phyloP scores from a whole-genome alignment of 2,113 vertebrate genomes.

The Pangasianodon hypophthalmus region DNA sequence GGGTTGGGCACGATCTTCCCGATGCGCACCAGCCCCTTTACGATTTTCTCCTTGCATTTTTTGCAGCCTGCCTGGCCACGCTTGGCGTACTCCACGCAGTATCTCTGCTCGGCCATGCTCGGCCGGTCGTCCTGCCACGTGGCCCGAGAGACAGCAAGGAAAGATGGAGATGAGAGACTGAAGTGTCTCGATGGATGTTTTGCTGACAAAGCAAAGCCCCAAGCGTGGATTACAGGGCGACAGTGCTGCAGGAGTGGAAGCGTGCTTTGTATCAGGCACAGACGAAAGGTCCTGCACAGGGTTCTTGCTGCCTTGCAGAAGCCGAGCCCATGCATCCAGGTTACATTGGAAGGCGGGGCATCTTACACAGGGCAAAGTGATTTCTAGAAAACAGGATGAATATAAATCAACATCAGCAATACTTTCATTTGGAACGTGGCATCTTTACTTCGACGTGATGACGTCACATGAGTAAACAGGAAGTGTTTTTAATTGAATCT shows the following conservation, averaged over 20 bases:
- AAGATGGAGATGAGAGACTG: background rate
- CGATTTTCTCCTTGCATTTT: conserved; percentile 97
- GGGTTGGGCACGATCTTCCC: conserved; percentile 96
- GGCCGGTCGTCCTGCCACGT: conserved; percentile 50
- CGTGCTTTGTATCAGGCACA: conserved; percentile 15
- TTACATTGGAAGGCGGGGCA: background rate
- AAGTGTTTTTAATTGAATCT: background rate
- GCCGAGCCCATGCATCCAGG: conserved; percentile 65
- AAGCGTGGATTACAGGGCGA: background rate
- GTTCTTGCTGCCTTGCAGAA: conserved; percentile 45
- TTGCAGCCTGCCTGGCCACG: conserved; percentile 94
- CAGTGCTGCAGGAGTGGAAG: conserved; percentile 9
- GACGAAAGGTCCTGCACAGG: conserved; percentile 29
- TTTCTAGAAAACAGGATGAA: background rate
- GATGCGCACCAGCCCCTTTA: conserved; percentile 89
- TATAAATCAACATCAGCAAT: background rate
- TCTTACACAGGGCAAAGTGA: background rate
- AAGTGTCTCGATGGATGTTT: conserved; percentile 15
- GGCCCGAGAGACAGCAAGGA: background rate
- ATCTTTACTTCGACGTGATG: background rate
- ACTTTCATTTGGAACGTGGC: background rate
- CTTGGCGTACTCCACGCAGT: conserved; percentile 94
- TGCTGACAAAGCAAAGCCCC: background rate
- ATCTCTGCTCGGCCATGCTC: conserved; percentile 90
- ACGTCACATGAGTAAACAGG: background rate